phyloP scores from a whole-genome alignment of 2,888 invertebrate genomes.

The Harpalus rufipes region DNA sequence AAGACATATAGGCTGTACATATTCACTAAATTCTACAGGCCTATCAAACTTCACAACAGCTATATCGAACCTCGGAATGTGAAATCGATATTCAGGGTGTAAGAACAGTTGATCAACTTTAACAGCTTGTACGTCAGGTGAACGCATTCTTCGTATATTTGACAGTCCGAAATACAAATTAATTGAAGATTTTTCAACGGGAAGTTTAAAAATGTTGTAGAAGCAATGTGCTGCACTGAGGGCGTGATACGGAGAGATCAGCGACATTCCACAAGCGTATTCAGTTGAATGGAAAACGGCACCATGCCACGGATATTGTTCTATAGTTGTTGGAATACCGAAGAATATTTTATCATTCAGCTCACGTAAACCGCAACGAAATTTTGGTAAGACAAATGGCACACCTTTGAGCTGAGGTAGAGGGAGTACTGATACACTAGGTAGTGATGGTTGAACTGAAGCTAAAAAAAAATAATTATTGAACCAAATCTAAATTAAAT shows the following conservation, averaged over 20 bases:
- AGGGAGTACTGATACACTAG: neutral
- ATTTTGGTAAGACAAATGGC: neutral
- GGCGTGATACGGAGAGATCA: slow-evolving; percentile 50
- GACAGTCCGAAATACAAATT: slow-evolving; percentile 59
- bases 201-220: slow-evolving; percentile 5
- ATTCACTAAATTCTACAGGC: slow-evolving; percentile 37
- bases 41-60: slow-evolving; percentile 61
- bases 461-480: neutral
- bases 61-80: slow-evolving; percentile 59
- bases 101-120: slow-evolving; percentile 49
- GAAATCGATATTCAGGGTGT: slow-evolving; percentile 49
- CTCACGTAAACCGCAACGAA: slow-evolving; percentile 27
- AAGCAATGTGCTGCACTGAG: slow-evolving; percentile 66
- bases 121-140: slow-evolving; percentile 34
- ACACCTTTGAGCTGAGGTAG: neutral
- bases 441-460: neutral
- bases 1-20: slow-evolving; percentile 64
- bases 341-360: slow-evolving; percentile 25
- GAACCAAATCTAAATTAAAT: neutral
- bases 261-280: slow-evolving; percentile 64
- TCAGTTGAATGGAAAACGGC: slow-evolving; percentile 76
- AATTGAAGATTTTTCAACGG: neutral
- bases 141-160: slow-evolving; percentile 39
- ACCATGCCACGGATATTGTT: slow-evolving; percentile 83
- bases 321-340: slow-evolving; percentile 79